Evolutionary conservation across 2,888 invertebrate genomes (phyloP).

Genomic region (Macaria notata): DNA sequence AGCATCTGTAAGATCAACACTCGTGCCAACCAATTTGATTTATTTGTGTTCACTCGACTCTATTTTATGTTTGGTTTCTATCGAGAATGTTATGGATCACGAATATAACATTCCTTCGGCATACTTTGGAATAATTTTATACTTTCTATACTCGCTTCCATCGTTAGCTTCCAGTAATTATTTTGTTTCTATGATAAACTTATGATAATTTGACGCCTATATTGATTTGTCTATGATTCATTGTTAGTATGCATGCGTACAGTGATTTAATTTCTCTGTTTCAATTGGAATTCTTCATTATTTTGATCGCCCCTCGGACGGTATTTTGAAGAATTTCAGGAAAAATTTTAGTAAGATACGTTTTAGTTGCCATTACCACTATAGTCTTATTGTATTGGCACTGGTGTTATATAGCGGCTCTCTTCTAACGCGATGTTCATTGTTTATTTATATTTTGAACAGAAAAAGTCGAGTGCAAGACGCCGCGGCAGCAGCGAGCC

Average conservation of each 20-base stretch:
- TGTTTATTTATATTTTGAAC: constrained; percentile 58
- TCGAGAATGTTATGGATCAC: constrained; percentile 78
- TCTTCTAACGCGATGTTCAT: constrained; percentile 43
- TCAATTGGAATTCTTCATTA: constrained; percentile 53
- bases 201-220: constrained; percentile 57
- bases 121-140: constrained; percentile 18
- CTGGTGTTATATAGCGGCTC: constrained; percentile 65
- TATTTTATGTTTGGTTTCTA: constrained; percentile 36
- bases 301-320: constrained; percentile 29
- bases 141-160: constrained; percentile 59
- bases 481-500: constrained; percentile 66
- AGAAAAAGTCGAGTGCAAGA: constrained; percentile 74
- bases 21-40: constrained; percentile 63
- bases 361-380: constrained; percentile 77
- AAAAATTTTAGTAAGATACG: constrained; percentile 54
- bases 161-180: constrained; percentile 64
- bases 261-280: constrained; percentile 54
- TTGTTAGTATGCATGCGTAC: constrained; percentile 72
- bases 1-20: constrained; percentile 55
- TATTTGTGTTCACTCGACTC: constrained; percentile 33
- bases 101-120: constrained; percentile 51
- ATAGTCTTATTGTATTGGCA: constrained; percentile 80
- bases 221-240: constrained; percentile 54
- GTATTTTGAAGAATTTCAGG: constrained; percentile 52
- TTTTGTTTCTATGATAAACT: constrained; percentile 46